A percentile compares a stretch with the other conserved stretches of the same genome.
Evolutionary conservation across 2,797 vertebrate genomes (phyloP).

Genomic region (Pseudotriccus pelzelni): DNA sequence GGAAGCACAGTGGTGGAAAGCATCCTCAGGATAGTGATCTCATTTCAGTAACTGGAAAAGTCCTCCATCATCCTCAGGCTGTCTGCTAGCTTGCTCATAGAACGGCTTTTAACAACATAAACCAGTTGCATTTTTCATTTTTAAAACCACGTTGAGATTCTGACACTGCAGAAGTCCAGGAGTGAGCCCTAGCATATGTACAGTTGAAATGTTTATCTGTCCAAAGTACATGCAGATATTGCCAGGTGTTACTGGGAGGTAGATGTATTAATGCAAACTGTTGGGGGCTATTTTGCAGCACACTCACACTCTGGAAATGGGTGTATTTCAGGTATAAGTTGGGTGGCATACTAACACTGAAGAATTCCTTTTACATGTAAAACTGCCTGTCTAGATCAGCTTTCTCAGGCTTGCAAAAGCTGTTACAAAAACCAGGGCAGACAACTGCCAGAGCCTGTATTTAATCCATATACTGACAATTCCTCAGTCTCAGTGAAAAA

Average conservation of each 20-base stretch:
- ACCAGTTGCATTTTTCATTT: neutral
- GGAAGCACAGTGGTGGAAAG: neutral
- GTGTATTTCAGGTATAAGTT: neutral
- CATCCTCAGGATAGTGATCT: neutral
- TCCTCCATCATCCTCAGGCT: neutral
- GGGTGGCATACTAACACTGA: neutral
- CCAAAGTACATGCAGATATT: neutral
- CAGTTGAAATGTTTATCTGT: neutral
- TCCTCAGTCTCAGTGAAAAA: neutral
- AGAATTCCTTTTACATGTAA: neutral
- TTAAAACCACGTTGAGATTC: rapidly evolving
- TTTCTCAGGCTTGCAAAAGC: neutral
- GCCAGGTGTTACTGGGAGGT: neutral
- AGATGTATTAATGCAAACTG: neutral
- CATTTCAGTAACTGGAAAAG: neutral
- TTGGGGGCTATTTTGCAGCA: neutral
- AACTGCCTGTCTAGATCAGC: neutral
- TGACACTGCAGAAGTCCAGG: neutral
- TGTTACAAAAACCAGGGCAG: neutral
- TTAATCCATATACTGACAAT: neutral
- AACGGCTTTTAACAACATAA: neutral
- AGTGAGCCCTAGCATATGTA: neutral
- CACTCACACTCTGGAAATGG: neutral
- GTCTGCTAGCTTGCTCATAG: neutral
- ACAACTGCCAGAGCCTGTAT: neutral